Percentiles rank a stretch among this genome's conserved stretches.
Evolutionary conservation across 2,797 vertebrate genomes (phyloP).

Genomic region (Sebastes ruberrimus): DNA sequence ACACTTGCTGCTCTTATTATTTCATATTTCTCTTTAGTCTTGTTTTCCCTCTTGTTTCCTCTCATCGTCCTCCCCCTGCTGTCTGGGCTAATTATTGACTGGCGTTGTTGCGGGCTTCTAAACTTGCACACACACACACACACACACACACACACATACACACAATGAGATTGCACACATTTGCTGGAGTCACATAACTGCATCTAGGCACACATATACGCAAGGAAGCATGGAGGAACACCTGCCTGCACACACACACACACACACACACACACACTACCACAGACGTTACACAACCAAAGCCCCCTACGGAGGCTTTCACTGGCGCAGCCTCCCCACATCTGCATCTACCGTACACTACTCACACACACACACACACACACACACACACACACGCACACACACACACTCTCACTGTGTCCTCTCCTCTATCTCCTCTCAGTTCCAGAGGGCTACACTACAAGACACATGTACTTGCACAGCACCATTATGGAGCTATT

Average conservation of each 20-base stretch:
- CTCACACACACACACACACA: constrained; percentile 3
- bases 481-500: constrained; percentile 62
- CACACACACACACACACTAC: neutral
- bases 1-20: constrained; percentile 45
- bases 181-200: constrained; percentile 18
- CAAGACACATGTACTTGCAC: constrained; percentile 57
- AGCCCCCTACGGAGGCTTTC: constrained; percentile 36
- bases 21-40: constrained; percentile 32
- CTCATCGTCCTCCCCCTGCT: constrained; percentile 40
- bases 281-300: constrained; percentile 29
- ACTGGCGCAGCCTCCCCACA: constrained; percentile 34
- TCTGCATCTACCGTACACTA: constrained; percentile 44
- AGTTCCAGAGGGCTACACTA: constrained; percentile 52
- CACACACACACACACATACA: neutral
- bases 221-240: constrained; percentile 24
- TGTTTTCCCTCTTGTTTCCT: constrained; percentile 37
- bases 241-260: constrained; percentile 26
- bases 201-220: neutral
- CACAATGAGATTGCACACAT: neutral
- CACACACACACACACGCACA: constrained; percentile 3
- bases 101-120: constrained; percentile 3
- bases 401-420: constrained; percentile 17
- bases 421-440: constrained; percentile 50
- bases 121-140: neutral
- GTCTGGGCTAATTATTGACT: constrained; percentile 68